phyloP scores from a whole-genome alignment of 2,888 invertebrate genomes.

The Watsonalla binaria region DNA sequence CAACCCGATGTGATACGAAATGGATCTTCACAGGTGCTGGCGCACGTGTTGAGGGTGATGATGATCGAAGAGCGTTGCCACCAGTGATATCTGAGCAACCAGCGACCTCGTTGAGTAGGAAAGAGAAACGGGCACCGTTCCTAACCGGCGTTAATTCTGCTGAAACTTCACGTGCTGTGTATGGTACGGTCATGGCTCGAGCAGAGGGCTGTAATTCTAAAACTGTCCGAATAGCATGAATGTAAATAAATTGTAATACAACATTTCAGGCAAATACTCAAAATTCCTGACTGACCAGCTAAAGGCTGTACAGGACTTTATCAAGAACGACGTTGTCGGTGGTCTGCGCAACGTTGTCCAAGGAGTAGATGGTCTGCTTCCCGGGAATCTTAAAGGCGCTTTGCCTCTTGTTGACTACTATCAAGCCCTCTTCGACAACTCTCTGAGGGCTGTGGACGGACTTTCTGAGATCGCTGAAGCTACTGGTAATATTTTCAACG shows the following conservation, averaged over 20 bases:
- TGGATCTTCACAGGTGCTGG: conserved; percentile 67
- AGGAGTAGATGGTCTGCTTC: conserved; percentile 50
- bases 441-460: conserved; percentile 55
- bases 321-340: conserved; percentile 63
- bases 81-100: conserved; percentile 82
- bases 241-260: background rate
- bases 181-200: conserved; percentile 50
- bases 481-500: conserved; percentile 55
- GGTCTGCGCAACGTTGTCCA: conserved; percentile 51
- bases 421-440: conserved; percentile 49
- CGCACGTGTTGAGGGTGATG: conserved; percentile 82
- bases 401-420: conserved; percentile 60
- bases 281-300: conserved; percentile 51
- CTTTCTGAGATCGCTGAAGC: conserved; percentile 80
- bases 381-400: conserved; percentile 35
- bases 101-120: conserved; percentile 76
- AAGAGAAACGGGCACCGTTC: conserved; percentile 79
- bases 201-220: background rate
- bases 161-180: conserved; percentile 82
- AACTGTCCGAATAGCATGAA: too few species aligned
- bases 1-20: background rate
- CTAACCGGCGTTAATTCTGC: conserved; percentile 86
- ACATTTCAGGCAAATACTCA: conserved; percentile 52
- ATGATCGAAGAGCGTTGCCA: conserved; percentile 83
- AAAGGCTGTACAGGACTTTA: conserved; percentile 52